These are phyloP conservation scores for Lepeophtheirus salmonis DNA, from an alignment of 1,140 invertebrate genomes.

Conservation along the genomic window DNA sequence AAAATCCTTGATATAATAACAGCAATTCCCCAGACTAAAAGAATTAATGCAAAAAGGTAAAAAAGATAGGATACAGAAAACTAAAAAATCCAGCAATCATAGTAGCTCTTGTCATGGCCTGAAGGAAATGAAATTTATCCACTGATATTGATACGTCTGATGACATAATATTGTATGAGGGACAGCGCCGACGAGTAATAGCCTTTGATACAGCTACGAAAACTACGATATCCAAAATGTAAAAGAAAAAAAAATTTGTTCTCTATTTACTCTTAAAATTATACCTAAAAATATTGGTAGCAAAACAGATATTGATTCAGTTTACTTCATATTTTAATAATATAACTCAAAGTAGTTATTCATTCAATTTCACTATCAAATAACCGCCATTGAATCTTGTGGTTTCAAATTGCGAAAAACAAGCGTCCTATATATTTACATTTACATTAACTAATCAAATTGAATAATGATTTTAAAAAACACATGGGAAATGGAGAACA, in stretches of 20 bases:
- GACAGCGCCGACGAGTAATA: conserved; percentile 49
- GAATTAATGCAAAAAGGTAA: conserved; percentile 26
- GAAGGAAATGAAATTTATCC: conserved; percentile 87
- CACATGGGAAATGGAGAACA: neutral
- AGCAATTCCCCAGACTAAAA: conserved; percentile 50
- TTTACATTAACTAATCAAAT: too few relatives aligned
- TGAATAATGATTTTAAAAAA: too few relatives aligned
- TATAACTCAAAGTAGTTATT: too few relatives aligned
- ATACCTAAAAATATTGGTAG: too few relatives aligned
- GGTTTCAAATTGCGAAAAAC: too few relatives aligned
- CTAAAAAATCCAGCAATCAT: conserved; percentile 45
- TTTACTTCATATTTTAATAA: too few relatives aligned
- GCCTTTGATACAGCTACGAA: conserved; percentile 66
- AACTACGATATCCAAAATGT: conserved; percentile 51
- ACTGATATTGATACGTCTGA: conserved; percentile 40
- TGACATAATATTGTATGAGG: conserved; percentile 42
- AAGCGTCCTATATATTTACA: too few relatives aligned
- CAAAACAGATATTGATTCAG: too few relatives aligned
- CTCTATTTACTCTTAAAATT: too few relatives aligned
- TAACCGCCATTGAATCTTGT: too few relatives aligned
- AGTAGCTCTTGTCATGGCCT: conserved; percentile 65
- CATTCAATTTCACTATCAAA: too few relatives aligned
- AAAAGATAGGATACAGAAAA: conserved; percentile 16
- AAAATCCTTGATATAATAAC: conserved; percentile 59
- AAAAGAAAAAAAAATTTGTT: neutral